Conservation (phyloP, 2,113 vertebrate genomes). For the Herpetotheres cachinnans region DNA sequence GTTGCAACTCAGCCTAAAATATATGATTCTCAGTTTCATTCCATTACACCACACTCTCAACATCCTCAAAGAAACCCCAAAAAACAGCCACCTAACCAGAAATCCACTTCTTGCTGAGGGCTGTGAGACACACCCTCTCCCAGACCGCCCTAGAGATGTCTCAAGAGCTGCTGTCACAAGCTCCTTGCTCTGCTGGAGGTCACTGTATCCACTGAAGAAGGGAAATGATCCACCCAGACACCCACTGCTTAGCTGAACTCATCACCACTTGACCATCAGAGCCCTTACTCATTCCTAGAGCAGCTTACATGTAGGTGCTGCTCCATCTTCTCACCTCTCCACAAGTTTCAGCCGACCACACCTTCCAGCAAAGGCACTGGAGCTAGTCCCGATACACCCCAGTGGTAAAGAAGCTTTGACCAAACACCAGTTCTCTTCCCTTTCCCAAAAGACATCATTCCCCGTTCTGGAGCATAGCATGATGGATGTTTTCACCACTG, state of each 20-base stretch:
- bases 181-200: not conserved
- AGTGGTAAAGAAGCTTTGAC: not conserved
- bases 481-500: not conserved
- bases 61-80: not conserved
- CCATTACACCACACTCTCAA: not conserved
- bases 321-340: not conserved
- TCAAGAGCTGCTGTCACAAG: not conserved
- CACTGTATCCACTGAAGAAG: not conserved
- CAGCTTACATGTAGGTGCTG: fast-evolving
- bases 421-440: not conserved
- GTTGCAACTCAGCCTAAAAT: not conserved
- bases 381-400: not conserved
- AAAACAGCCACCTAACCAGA: not conserved
- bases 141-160: not conserved
- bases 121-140: not conserved
- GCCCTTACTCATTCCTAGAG: not conserved
- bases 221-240: not conserved
- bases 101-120: not conserved
- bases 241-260: not conserved
- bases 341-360: not conserved
- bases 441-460: not conserved
- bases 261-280: not conserved
- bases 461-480: not conserved
- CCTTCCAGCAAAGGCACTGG: not conserved
- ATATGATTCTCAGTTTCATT: not conserved